Evolutionary conservation across 1,140 invertebrate genomes (phyloP), one percentile per base, ranked within the genome.

Genomic region (Drosophila equinoxialis): DNA sequence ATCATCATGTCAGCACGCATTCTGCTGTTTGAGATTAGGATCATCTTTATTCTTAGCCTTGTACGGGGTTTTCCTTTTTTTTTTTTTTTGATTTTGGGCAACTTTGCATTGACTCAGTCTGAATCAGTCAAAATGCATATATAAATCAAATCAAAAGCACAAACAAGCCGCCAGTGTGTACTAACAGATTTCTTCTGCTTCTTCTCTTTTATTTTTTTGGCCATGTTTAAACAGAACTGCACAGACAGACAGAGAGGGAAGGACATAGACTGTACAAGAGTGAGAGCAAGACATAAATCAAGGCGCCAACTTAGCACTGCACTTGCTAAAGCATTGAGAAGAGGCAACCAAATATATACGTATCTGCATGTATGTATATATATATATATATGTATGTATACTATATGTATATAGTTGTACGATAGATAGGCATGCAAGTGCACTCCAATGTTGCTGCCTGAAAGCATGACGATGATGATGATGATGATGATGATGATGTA

Each of bases 81-180:
- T 17, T 17, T 17, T 17, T 17, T 17, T 17, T 17, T 17, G 17
- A 0, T 17, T 17, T 17, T 17, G 17, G 17, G 17, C 17, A 17
- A 17, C 35, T 37, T 39, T 30, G 30, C 30, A 30, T 30, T 30
- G 55, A n/a, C 55, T 35, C n/a, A n/a, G 3, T 20, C 23, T 23
- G 20, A 45, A 48, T 26, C 60, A 51, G 42, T 42, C 42, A 23
- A 57, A 65, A 37, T 61, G 66, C 66, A 77, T 51, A 77, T 77
- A 77, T 77, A 77, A 77, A 77, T 77, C 74, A 77, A 77, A 77
- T 77, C 74, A 77, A 77, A 77, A 77, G 73, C 74, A 70, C 74
- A 77, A 77, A 77, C 74, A 76, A 76, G 73, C 74, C 74, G 74
- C 74, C 73, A 76, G 74, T 76, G 73, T 76, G 74, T 76, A 76